These are phyloP conservation scores for Zaprionus obscuricornis DNA, from an alignment of 2,888 invertebrate genomes.

Conservation along the genomic window DNA sequence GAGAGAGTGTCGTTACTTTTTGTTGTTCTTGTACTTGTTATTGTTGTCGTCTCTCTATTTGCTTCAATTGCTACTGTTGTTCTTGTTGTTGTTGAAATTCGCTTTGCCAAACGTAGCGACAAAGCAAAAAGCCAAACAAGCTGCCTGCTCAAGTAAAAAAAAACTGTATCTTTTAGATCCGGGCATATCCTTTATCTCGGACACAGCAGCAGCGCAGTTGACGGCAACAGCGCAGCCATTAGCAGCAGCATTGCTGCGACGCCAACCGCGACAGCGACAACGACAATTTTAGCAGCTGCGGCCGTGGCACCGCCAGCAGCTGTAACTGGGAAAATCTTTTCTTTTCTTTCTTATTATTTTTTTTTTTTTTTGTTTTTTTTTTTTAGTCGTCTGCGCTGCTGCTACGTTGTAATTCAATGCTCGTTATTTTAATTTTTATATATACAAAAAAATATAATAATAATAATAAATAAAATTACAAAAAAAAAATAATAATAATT, in stretches of 20 bases:
- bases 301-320: constrained; percentile 61
- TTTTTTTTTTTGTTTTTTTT: no score
- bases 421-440: no score
- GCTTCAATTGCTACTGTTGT: constrained; percentile 28
- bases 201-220: constrained; percentile 65
- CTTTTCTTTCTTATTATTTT: no score
- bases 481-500: no score
- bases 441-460: no score
- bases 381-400: constrained; percentile 15
- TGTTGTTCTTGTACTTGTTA: constrained; percentile 14
- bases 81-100: constrained; percentile 38
- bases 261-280: constrained; percentile 10
- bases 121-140: constrained; percentile 60
- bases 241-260: constrained; percentile 29
- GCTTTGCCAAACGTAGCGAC: constrained; percentile 35
- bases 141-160: constrained; percentile 59
- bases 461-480: no score
- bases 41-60: constrained; percentile 17
- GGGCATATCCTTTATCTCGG: constrained; percentile 78
- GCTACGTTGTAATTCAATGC: constrained; percentile 22
- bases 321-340: constrained; percentile 55
- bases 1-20: constrained; percentile 43
- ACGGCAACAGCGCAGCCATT: constrained; percentile 29
- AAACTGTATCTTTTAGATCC: constrained; percentile 80
- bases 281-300: constrained; percentile 50